A percentile compares a stretch with the other conserved stretches of the same genome.
Conservation (phyloP, 2,888 invertebrate genomes). For the Bruchidius siliquastri region DNA sequence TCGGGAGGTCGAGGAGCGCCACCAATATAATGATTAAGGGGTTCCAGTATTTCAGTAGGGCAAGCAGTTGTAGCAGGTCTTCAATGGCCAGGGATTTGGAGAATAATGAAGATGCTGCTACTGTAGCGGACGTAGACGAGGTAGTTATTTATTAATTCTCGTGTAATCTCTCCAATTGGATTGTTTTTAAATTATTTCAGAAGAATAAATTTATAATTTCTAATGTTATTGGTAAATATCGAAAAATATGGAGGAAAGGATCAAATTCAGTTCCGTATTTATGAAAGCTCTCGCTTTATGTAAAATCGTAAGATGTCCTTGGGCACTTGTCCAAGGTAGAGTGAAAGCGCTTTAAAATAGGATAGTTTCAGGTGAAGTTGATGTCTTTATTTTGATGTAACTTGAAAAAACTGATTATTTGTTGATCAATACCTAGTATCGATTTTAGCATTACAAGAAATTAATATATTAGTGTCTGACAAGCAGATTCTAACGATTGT, state of each 20-base stretch:
- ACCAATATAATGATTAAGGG: slow-evolving; percentile 82
- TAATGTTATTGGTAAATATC: too few species aligned
- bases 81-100: slow-evolving; percentile 52
- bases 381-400: background rate
- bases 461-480: too few species aligned
- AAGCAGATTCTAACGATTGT: too few species aligned
- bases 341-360: background rate
- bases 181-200: too few species aligned
- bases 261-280: too few species aligned
- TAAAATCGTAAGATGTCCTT: background rate
- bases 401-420: too few species aligned
- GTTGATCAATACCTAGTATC: too few species aligned
- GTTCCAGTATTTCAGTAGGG: slow-evolving; percentile 64
- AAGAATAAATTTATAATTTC: too few species aligned
- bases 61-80: slow-evolving; percentile 52
- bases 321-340: background rate
- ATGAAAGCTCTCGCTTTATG: background rate
- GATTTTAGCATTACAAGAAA: too few species aligned
- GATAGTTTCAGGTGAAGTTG: background rate
- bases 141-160: slow-evolving; percentile 39
- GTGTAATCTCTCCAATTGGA: too few species aligned
- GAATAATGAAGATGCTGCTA: slow-evolving; percentile 55
- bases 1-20: slow-evolving; percentile 67
- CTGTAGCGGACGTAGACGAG: slow-evolving; percentile 59
- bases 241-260: too few species aligned